Evolutionary conservation across 2,797 vertebrate species (phyloP).

Genomic region (Gymnocypris eckloni): DNA sequence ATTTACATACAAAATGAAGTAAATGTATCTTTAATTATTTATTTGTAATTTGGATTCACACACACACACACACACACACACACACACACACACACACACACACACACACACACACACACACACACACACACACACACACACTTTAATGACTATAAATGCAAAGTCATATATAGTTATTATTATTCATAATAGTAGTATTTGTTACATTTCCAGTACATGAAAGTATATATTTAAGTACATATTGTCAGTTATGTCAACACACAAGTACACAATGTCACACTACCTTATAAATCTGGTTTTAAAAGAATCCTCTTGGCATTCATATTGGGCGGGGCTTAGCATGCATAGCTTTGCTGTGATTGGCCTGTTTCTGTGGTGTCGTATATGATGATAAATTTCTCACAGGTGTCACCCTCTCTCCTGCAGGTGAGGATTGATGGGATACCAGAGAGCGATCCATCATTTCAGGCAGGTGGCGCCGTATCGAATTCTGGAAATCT

Average conservation of each 20-base stretch:
- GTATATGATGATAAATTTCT: constrained; percentile 95
- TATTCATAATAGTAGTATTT: neutral
- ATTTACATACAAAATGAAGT: neutral
- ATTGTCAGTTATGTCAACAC: constrained; percentile 33
- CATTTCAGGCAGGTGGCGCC: constrained; percentile 92
- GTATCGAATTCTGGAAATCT: constrained; percentile 99
- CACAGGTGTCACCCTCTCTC: constrained; percentile 92
- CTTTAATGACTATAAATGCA: no score
- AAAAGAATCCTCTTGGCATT: constrained; percentile 71
- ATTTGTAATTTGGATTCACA: no score
- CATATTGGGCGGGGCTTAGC: constrained; percentile 65
- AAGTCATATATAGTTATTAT: no score
- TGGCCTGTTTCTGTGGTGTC: constrained; percentile 72
- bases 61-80: no score
- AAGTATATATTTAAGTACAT: neutral
- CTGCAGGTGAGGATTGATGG: constrained; percentile 95
- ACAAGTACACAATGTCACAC: constrained; percentile 17
- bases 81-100: no score
- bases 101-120: no score
- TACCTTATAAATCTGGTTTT: constrained; percentile 76
- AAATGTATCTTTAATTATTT: no score
- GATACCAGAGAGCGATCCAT: constrained; percentile 92
- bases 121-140: no score
- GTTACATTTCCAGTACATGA: neutral
- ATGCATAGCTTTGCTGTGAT: constrained; percentile 73